Evolutionary conservation across 2,888 invertebrate genomes (phyloP).

Genomic region (Hirudinaria manillensis): DNA sequence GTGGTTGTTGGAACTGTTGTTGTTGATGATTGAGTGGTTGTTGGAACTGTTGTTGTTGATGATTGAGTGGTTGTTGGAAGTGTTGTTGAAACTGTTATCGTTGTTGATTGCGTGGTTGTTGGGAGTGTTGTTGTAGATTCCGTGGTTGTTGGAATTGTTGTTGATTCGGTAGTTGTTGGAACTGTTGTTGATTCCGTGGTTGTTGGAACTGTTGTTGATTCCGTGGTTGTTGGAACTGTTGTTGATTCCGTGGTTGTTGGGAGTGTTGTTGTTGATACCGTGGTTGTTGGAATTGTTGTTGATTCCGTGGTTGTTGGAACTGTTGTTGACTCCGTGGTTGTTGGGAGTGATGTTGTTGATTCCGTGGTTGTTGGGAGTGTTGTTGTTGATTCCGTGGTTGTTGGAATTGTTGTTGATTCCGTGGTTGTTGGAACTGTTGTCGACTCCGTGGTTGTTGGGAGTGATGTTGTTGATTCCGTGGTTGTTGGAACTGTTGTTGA

Average conservation of each 20-base stretch:
- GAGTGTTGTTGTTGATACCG: background rate
- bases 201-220: background rate
- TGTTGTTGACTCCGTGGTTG: background rate
- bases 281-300: background rate
- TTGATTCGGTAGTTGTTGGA: background rate
- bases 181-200: slow-evolving; percentile 13
- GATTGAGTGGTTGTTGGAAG: background rate
- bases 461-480: slow-evolving; percentile 13
- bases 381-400: slow-evolving; percentile 1
- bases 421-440: background rate
- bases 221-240: background rate
- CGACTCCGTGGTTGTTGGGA: background rate
- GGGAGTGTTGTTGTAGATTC: background rate
- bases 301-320: background rate
- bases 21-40: background rate
- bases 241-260: background rate
- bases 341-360: background rate
- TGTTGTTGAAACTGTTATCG: slow-evolving; percentile 15
- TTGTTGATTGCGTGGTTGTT: background rate
- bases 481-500: background rate
- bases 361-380: background rate
- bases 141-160: background rate
- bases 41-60: slow-evolving; percentile 5
- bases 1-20: background rate
- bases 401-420: slow-evolving; percentile 12